A percentile compares a stretch with the other conserved stretches of the same genome.
Evolutionary conservation across 2,888 invertebrate species (phyloP).

Genomic region (Auanema sp.): DNA sequence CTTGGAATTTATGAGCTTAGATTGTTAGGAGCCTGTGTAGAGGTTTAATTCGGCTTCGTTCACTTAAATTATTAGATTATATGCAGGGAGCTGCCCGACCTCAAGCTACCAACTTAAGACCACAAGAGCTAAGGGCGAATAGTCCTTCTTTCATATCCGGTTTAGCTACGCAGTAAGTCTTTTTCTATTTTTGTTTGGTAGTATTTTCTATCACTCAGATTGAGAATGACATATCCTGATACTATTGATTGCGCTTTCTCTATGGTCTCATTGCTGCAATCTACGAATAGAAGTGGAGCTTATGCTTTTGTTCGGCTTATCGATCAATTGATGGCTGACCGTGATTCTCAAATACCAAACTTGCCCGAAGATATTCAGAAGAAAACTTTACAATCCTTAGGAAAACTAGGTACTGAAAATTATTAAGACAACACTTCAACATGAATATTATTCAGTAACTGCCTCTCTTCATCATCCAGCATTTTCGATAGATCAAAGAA

Average conservation of each 20-base stretch:
- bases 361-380: conserved; percentile 17
- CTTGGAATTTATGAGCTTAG: conserved; percentile 34
- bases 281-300: conserved; percentile 14
- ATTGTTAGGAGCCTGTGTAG: conserved; percentile 32
- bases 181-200: neutral
- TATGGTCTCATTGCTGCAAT: conserved; percentile 11
- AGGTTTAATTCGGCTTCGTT: conserved; percentile 10
- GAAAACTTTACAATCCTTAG: conserved; percentile 9
- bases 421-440: neutral
- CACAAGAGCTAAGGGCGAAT: conserved; percentile 27
- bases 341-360: conserved; percentile 13
- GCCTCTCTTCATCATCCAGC: conserved; percentile 42
- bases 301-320: conserved; percentile 16
- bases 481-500: conserved; percentile 24
- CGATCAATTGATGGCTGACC: conserved; percentile 14
- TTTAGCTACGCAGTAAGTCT: neutral
- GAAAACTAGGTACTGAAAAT: conserved; percentile 22
- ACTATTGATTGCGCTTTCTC: conserved; percentile 14
- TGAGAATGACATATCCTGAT: conserved; percentile 13
- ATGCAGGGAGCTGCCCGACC: conserved; percentile 13
- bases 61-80: no score
- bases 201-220: conserved; percentile 9
- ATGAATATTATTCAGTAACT: conserved; percentile 22
- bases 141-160: conserved; percentile 7
- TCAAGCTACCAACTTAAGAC: conserved; percentile 20